Percentiles rank a stretch among this genome's conserved stretches.
Evolutionary conservation across 2,113 vertebrate genomes (phyloP).

Genomic region (Marcusenius ussheri): DNA sequence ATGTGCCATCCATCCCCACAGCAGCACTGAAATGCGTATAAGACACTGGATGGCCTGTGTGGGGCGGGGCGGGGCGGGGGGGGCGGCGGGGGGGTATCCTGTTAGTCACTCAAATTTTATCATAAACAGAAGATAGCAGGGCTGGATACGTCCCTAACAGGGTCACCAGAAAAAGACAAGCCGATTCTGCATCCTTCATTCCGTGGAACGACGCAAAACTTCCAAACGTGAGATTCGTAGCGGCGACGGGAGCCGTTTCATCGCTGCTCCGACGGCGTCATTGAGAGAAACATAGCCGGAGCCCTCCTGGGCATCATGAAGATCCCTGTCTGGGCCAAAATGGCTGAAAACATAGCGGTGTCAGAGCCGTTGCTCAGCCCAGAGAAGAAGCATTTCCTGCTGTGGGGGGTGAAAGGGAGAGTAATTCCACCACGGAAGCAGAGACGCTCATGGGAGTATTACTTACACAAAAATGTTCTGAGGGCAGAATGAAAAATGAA

Average conservation of each 20-base stretch:
- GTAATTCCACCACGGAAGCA: neutral
- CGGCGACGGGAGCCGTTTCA: neutral
- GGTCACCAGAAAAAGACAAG: neutral
- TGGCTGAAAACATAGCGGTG: slow-evolving; percentile 18
- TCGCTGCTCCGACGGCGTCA: neutral
- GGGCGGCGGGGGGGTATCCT: neutral
- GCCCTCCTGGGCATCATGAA: neutral
- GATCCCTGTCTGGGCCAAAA: slow-evolving; percentile 2
- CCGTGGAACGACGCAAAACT: neutral
- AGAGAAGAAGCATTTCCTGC: neutral
- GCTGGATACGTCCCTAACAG: neutral
- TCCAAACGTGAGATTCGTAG: neutral
- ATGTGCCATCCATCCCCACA: neutral
- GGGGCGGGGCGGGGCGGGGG: neutral
- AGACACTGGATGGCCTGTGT: neutral
- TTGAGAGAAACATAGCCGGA: neutral
- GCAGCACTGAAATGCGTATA: neutral
- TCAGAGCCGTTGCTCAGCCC: neutral
- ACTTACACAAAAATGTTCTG: too few relatives aligned
- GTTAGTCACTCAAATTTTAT: neutral
- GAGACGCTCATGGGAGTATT: too few relatives aligned
- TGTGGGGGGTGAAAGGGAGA: neutral
- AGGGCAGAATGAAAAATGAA: too few relatives aligned
- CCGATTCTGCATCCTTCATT: neutral
- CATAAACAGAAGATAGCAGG: neutral